Evolutionary conservation across 2,797 vertebrate genomes (phyloP).

Genomic region (Zalophus californianus): DNA sequence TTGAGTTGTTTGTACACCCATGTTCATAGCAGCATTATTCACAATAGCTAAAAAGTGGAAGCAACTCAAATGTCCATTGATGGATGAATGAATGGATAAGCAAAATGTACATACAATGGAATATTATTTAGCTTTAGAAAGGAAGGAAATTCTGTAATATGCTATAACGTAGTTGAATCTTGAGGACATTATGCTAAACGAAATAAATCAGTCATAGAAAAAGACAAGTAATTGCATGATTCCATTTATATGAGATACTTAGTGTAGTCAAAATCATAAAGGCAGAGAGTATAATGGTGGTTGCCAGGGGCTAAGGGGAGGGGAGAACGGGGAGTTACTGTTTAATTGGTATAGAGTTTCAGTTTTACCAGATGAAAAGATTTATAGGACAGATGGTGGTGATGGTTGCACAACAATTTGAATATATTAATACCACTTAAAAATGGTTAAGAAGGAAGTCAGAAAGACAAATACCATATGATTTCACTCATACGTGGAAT

Average conservation of each 20-base stretch:
- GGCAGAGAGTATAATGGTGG: background rate
- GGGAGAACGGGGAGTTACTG: background rate
- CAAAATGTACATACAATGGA: background rate
- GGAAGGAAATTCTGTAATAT: background rate
- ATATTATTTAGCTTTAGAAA: background rate
- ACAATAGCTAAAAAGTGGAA: background rate
- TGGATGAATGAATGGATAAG: background rate
- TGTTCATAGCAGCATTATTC: background rate
- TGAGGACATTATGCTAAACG: background rate
- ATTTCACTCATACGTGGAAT: background rate
- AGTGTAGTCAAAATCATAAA: background rate
- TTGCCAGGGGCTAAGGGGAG: background rate
- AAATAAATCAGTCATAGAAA: constrained; percentile 19
- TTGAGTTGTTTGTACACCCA: background rate
- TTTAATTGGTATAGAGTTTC: background rate
- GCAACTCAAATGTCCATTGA: background rate
- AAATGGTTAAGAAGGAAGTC: background rate
- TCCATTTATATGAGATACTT: background rate
- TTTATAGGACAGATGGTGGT: background rate
- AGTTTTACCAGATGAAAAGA: constrained; percentile 1
- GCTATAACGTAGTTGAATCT: background rate
- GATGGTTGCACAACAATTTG: background rate
- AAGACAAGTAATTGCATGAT: background rate
- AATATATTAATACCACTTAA: constrained; percentile 16
- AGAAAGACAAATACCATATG: background rate